A percentile compares a stretch with the other conserved stretches of the same genome.
Conservation (phyloP, 2,888 invertebrate species). For the Drosophila phalerata region DNA sequence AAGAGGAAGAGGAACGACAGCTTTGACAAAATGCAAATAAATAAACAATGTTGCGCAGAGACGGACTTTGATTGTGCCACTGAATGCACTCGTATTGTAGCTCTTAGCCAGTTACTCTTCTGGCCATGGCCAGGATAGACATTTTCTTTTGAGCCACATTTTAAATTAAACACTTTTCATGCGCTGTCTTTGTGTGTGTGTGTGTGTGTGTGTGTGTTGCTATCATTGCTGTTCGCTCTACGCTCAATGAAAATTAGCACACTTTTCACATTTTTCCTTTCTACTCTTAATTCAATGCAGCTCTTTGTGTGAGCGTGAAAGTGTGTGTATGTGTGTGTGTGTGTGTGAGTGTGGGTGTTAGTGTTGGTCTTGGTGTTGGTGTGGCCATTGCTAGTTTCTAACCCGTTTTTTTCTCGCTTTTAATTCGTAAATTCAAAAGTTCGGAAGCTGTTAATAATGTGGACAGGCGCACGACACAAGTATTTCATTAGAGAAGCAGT, state of each 20-base stretch:
- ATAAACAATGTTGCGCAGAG: constrained; percentile 32
- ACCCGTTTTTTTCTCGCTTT: constrained; percentile 28
- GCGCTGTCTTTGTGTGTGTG: constrained; percentile 49
- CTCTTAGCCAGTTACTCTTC: constrained; percentile 23
- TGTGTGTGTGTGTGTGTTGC: too few relatives aligned
- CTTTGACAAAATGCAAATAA: constrained; percentile 40
- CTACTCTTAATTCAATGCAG: constrained; percentile 5
- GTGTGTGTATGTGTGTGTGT: constrained; percentile 16
- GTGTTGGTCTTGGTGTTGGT: constrained; percentile 10
- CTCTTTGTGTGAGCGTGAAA: constrained; percentile 18
- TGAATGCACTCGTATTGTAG: constrained; percentile 11
- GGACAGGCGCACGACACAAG: constrained; percentile 77
- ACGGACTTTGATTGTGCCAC: background rate
- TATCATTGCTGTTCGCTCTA: constrained; percentile 34
- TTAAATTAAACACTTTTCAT: constrained; percentile 57
- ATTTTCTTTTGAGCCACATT: constrained; percentile 44
- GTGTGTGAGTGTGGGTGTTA: constrained; percentile 9
- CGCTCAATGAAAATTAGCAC: constrained; percentile 67
- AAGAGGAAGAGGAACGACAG: background rate
- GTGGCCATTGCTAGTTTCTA: constrained; percentile 36
- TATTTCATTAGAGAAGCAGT: constrained; percentile 70
- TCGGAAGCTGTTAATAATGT: constrained; percentile 76
- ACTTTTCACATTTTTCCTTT: constrained; percentile 58
- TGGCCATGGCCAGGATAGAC: constrained; percentile 23
- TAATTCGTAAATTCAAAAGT: constrained; percentile 67